Base-by-base conservation (phyloP, 2,113 vertebrate species). In the Malurus elegans region DNA sequence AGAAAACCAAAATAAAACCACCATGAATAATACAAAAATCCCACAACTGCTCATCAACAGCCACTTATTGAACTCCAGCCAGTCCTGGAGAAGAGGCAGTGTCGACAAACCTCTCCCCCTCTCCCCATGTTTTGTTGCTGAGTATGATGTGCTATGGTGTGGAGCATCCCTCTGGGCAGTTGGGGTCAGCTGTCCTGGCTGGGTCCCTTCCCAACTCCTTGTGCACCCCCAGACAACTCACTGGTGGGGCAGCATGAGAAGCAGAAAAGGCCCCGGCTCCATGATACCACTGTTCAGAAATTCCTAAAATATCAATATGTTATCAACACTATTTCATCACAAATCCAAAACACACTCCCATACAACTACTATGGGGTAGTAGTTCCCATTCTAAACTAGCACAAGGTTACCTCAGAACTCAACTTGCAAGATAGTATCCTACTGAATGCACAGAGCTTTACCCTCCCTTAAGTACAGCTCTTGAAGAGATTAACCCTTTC, bases 201-300 rank as follows among this genome's bases (percentile, higher is more conserved):
- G 14, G 16, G 18, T 47, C 8, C 54, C 36, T 36, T 85, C 67
- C 34, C 44, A 26, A 6, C 31, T n/a, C 6, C 34, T 34, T 48
- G 14, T 14, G 45, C 28, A 53, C 2, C 3, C 19, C 20, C 31
- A 74, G 45, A 12, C 1, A 1, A 61, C 8, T 18, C 0, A 0
- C n/a, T 78, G 36, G 17, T 11, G 6, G 18, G 10, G 7, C 17
- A 73, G 11, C 23, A 1, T 1, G 6, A 61, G 18, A 47, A 85
- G 23, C 45, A 85, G 54, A 73, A 73, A 69, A 91, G 13, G 23
- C 18, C 6, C 13, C 12, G 6, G 4, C 18, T 51, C 47, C 21
- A 29, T 1, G 0, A 42, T 28, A 86, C 45, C 3, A 16, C 28
- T n/a, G 4, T n/a, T 86, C 11, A 89, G 23, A 9, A 72, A n/a